Percentiles rank a stretch among this genome's conserved stretches.
These are phyloP conservation scores for Scaptomyza polygonia DNA, from an alignment of 2,888 invertebrate genomes.

Conservation along the genomic window DNA sequence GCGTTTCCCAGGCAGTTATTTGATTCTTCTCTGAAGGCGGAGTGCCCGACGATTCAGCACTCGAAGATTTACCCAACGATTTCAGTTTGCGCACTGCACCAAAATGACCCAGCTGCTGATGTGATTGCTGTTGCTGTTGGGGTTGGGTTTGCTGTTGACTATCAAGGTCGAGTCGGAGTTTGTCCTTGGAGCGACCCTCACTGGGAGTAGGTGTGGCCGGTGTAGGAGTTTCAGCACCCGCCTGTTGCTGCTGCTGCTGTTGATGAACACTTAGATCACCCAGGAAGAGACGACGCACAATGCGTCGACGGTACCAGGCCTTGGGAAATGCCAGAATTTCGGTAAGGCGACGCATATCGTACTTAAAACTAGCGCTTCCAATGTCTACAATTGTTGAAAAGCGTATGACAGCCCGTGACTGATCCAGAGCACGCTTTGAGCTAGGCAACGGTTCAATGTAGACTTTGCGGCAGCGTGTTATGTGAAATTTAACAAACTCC, in stretches of 20 bases:
- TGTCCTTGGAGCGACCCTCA: slow-evolving; percentile 85
- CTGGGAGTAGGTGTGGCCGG: slow-evolving; percentile 76
- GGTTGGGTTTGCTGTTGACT: slow-evolving; percentile 39
- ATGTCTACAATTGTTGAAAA: slow-evolving; percentile 98
- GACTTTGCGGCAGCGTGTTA: slow-evolving; percentile 94
- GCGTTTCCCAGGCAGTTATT: slow-evolving; percentile 95
- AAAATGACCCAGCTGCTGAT: slow-evolving; percentile 62
- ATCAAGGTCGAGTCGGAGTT: slow-evolving; percentile 86
- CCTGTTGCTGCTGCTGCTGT: slow-evolving; percentile 70
- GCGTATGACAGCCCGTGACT: slow-evolving; percentile 93
- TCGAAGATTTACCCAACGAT: slow-evolving; percentile 86
- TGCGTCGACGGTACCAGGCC: slow-evolving; percentile 98
- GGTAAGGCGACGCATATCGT: slow-evolving; percentile 98
- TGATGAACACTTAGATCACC: slow-evolving; percentile 92
- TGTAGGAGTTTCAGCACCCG: slow-evolving; percentile 71
- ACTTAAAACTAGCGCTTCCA: slow-evolving; percentile 98
- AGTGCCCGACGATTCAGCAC: slow-evolving; percentile 86
- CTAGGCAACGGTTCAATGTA: slow-evolving; percentile 87
- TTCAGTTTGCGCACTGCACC: slow-evolving; percentile 85
- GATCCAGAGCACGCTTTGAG: slow-evolving; percentile 85
- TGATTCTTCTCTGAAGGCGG: slow-evolving; percentile 87
- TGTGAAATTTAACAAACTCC: slow-evolving; percentile 97
- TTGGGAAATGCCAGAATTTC: slow-evolving; percentile 99
- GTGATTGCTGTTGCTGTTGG: slow-evolving; percentile 5
- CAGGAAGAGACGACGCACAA: slow-evolving; percentile 95